Evolutionary conservation across 2,797 vertebrate genomes (phyloP).

Genomic region (Carapus acus): DNA sequence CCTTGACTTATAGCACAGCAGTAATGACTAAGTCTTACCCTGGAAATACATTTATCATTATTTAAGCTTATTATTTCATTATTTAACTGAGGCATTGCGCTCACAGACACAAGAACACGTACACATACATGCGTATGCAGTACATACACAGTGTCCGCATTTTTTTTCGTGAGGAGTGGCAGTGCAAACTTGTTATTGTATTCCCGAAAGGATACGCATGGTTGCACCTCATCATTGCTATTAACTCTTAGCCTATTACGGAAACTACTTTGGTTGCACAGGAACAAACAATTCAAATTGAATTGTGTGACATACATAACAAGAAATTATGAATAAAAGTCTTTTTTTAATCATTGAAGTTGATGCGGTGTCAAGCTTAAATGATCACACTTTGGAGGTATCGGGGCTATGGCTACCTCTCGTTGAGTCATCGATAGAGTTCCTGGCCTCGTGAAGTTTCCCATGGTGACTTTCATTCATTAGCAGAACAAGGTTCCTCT

Average conservation of each 20-base stretch:
- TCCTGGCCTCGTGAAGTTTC: no score
- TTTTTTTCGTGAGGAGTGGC: no score
- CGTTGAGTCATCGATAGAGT: no score
- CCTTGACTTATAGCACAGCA: slow-evolving; percentile 18
- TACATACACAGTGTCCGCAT: no score
- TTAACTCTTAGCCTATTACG: no score
- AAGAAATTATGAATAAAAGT: not conserved
- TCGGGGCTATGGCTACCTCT: not conserved
- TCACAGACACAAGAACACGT: slow-evolving; percentile 9
- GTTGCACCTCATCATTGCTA: no score
- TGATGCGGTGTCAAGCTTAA: no score
- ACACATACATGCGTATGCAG: slow-evolving; percentile 12
- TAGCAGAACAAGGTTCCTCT: not conserved
- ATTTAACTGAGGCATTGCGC: slow-evolving; percentile 8
- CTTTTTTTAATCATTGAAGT: no score
- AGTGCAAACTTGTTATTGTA: no score
- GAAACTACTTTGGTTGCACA: not conserved
- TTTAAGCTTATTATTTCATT: slow-evolving; percentile 19
- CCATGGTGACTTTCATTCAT: not conserved
- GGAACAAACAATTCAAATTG: not conserved
- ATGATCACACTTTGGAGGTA: no score
- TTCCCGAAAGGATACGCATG: no score
- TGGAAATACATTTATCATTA: slow-evolving; percentile 27
- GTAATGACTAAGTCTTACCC: slow-evolving; percentile 33
- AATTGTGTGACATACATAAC: not conserved